Evolutionary conservation across 2,888 invertebrate species (phyloP).

Genomic region (Criorhina ranunculi): DNA sequence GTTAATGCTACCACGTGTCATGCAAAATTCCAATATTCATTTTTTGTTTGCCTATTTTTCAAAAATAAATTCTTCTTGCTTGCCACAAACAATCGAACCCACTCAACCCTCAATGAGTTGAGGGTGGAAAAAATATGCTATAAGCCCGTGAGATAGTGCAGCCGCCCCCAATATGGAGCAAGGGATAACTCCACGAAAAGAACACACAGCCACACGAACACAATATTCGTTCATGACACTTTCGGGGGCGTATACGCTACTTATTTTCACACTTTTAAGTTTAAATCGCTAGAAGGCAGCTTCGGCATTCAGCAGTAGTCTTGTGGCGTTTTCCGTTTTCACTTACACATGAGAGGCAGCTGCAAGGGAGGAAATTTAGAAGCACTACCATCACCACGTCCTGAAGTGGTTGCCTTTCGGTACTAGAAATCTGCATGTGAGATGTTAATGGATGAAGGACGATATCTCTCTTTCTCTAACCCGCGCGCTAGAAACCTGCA

Average conservation of each 20-base stretch:
- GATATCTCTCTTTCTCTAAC: conserved; percentile 49
- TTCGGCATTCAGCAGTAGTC: conserved; percentile 24
- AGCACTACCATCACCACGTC: conserved; percentile 17
- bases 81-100: conserved; percentile 58
- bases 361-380: conserved; percentile 3
- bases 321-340: conserved; percentile 9
- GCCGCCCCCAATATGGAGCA: conserved; percentile 34
- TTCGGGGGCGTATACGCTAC: conserved; percentile 72
- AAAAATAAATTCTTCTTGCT: conserved; percentile 50
- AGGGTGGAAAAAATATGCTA: neutral
- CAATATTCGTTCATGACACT: conserved; percentile 67
- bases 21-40: conserved; percentile 70
- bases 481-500: conserved; percentile 41
- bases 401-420: conserved; percentile 57
- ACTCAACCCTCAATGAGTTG: neutral
- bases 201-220: conserved; percentile 50
- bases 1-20: conserved; percentile 52
- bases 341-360: neutral
- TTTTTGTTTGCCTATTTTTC: conserved; percentile 11
- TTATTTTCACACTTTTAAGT: conserved; percentile 74
- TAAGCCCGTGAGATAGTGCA: conserved; percentile 48
- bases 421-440: conserved; percentile 74
- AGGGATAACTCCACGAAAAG: conserved; percentile 64
- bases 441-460: conserved; percentile 68
- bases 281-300: conserved; percentile 56